These are phyloP conservation scores for Hemicentrotus pulcherrimus DNA, from an alignment of 35 echinoderm and acorn worm species.

Conservation along the genomic window DNA sequence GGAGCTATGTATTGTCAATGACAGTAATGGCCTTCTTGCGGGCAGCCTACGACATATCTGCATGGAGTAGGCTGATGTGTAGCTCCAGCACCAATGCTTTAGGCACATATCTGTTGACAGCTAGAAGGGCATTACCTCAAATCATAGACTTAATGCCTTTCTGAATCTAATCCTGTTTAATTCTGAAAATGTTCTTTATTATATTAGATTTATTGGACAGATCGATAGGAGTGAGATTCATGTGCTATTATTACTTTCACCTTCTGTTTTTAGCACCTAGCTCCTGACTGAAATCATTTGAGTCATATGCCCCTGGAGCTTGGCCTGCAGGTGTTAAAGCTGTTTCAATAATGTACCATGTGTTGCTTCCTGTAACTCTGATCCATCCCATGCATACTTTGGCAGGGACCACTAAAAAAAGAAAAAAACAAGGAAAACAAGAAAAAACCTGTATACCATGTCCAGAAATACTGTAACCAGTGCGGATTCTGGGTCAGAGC, in stretches of 20 bases:
- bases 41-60: background rate
- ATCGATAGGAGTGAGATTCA: background rate
- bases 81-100: too few species aligned
- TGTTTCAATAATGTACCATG: constrained; percentile 19
- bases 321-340: background rate
- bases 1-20: too few species aligned
- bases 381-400: background rate
- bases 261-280: background rate
- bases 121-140: too few species aligned
- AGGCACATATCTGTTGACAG: too few species aligned
- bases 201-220: background rate
- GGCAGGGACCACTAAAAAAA: background rate
- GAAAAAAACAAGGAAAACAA: background rate
- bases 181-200: background rate
- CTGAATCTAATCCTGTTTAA: background rate
- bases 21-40: too few species aligned
- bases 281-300: background rate
- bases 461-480: constrained; percentile 6
- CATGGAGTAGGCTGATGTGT: background rate
- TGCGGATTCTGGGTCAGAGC: constrained; percentile 10
- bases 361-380: background rate
- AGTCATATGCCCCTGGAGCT: background rate
- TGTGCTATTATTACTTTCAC: background rate
- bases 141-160: too few species aligned
- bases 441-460: background rate